Percentiles rank a stretch among this genome's conserved stretches.
These are phyloP conservation scores for Orthonychiurus folsomi DNA, from an alignment of 2,888 invertebrate genomes.

Conservation along the genomic window DNA sequence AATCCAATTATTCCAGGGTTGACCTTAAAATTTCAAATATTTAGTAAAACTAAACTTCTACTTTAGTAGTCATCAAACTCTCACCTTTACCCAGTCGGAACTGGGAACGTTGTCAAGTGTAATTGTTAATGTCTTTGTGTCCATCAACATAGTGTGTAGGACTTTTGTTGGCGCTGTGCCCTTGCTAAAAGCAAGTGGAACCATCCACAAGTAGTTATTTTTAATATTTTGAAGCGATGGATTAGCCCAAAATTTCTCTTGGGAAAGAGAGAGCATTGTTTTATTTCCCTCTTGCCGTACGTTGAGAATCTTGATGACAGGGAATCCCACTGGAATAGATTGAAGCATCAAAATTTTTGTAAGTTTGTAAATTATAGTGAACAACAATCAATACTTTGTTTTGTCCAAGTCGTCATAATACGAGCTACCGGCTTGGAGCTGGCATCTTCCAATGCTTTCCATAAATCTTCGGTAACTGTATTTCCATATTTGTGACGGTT, in stretches of 20 bases:
- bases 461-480: constrained; percentile 86
- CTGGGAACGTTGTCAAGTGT: constrained; percentile 60
- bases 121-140: constrained; percentile 57
- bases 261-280: constrained; percentile 62
- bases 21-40: constrained; percentile 46
- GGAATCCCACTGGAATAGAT: constrained; percentile 81
- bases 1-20: constrained; percentile 82
- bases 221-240: constrained; percentile 59
- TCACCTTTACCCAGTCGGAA: constrained; percentile 73
- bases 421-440: constrained; percentile 79
- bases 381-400: too few relatives aligned
- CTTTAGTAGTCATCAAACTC: neutral
- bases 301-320: constrained; percentile 56
- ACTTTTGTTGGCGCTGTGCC: constrained; percentile 60
- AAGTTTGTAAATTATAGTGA: too few relatives aligned
- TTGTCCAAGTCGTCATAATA: constrained; percentile 96
- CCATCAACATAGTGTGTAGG: constrained; percentile 52
- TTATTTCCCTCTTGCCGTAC: constrained; percentile 49
- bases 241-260: constrained; percentile 64
- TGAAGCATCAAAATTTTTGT: too few relatives aligned
- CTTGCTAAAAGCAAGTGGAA: constrained; percentile 76
- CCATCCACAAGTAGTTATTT: constrained; percentile 62
- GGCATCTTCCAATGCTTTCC: constrained; percentile 75
- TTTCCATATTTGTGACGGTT: constrained; percentile 79
- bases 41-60: neutral